Evolutionary conservation across 2,888 invertebrate genomes (phyloP).

Genomic region (Machimus rusticus): DNA sequence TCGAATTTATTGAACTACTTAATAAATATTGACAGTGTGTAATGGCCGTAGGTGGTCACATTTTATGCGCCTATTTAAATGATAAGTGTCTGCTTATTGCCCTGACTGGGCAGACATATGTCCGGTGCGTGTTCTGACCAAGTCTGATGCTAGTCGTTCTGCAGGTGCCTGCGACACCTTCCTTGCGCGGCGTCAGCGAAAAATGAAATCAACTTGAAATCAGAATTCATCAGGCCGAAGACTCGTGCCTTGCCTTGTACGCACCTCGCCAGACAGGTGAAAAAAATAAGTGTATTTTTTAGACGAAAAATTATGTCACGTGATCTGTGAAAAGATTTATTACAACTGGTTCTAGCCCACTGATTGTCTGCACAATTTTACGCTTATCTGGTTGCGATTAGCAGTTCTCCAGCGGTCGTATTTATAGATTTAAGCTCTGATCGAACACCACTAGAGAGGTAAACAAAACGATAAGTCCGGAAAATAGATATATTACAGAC

Average conservation of each 20-base stretch:
- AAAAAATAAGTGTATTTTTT: not conserved
- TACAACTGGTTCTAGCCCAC: conserved; percentile 33
- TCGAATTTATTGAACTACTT: conserved; percentile 47
- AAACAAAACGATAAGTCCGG: conserved; percentile 24
- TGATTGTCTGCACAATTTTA: conserved; percentile 29
- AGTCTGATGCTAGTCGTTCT: not conserved
- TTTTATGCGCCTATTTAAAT: conserved; percentile 46
- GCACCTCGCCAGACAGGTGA: not conserved
- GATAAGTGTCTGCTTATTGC: conserved; percentile 44
- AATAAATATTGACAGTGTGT: conserved; percentile 46
- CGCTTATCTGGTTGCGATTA: conserved; percentile 19
- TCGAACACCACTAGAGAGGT: not conserved
- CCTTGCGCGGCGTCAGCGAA: not conserved
- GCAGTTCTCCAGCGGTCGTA: not conserved
- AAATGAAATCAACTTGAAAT: conserved; percentile 11
- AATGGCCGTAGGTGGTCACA: conserved; percentile 46
- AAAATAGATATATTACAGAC: conserved; percentile 17
- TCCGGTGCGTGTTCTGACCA: conserved; percentile 22
- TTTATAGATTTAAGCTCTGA: not conserved
- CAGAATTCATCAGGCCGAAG: conserved; percentile 7
- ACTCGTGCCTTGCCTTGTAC: not conserved
- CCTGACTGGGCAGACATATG: conserved; percentile 32
- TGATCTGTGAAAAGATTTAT: conserved; percentile 17
- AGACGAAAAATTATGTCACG: conserved; percentile 27
- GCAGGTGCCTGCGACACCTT: conserved; percentile 33